Conservation (phyloP, 1,140 invertebrate species). For the Lucilia sericata region DNA sequence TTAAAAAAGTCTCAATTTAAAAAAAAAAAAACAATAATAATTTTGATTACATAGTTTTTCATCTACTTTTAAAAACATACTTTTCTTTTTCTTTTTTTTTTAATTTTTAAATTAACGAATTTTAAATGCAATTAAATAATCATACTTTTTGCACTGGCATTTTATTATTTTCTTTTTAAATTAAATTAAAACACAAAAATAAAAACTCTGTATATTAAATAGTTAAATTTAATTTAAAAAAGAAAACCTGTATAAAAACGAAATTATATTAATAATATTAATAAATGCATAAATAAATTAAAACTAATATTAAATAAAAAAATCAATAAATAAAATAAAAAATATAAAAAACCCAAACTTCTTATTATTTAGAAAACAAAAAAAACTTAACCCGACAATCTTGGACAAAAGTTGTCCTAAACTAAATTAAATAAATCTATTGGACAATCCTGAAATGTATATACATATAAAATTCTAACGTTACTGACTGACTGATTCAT, state of each 20-base stretch:
- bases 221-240: slow-evolving; percentile 67
- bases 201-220: slow-evolving; percentile 60
- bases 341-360: slow-evolving; percentile 49
- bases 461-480: too few species aligned
- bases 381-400: background rate
- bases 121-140: slow-evolving; percentile 53
- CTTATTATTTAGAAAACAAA: slow-evolving; percentile 27
- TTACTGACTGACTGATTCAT: too few species aligned
- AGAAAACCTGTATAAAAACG: slow-evolving; percentile 57
- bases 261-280: slow-evolving; percentile 59
- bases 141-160: slow-evolving; percentile 66
- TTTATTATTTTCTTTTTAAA: background rate
- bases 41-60: slow-evolving; percentile 2
- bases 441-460: too few species aligned
- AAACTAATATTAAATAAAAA: slow-evolving; percentile 64
- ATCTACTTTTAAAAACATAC: background rate
- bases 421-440: too few species aligned
- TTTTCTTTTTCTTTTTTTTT: slow-evolving; percentile 47
- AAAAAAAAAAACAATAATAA: background rate
- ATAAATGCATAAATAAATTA: slow-evolving; percentile 62
- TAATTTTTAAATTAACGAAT: slow-evolving; percentile 49
- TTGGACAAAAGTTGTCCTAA: too few species aligned
- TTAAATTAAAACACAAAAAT: slow-evolving; percentile 4
- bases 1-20: slow-evolving; percentile 19
- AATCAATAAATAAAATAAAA: slow-evolving; percentile 60